A percentile compares a stretch with the other conserved stretches of the same genome.
phyloP scores from a whole-genome alignment of 2,888 invertebrate species.

The Eupithecia abbreviata region DNA sequence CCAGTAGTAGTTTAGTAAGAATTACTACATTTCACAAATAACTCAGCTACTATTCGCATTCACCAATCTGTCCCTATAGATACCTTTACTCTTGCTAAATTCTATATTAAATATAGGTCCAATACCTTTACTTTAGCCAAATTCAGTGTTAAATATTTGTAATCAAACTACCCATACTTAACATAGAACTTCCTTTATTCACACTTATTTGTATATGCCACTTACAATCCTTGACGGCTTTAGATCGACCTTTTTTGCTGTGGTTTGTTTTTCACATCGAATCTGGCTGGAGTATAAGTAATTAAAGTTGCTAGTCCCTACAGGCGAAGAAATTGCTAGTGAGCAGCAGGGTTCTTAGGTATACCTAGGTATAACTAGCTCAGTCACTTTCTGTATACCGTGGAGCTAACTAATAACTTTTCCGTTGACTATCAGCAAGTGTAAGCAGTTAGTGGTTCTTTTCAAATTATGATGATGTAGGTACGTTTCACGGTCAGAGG shows the following conservation, averaged over 20 bases:
- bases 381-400: neutral
- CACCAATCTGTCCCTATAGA: slow-evolving; percentile 3
- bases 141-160: too few relatives aligned
- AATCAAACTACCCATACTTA: too few relatives aligned
- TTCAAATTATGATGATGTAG: neutral
- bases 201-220: too few relatives aligned
- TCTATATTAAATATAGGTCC: too few relatives aligned
- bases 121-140: too few relatives aligned
- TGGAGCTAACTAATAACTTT: neutral
- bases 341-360: neutral
- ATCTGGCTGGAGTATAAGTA: neutral
- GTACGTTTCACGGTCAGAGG: neutral
- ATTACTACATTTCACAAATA: slow-evolving; percentile 23
- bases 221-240: too few relatives aligned
- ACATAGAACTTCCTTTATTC: too few relatives aligned
- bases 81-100: neutral
- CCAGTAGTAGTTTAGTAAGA: slow-evolving; percentile 22
- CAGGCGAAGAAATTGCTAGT: neutral
- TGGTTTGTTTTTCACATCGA: too few relatives aligned
- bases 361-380: neutral
- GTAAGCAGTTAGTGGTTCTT: neutral
- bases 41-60: slow-evolving; percentile 13
- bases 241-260: too few relatives aligned
- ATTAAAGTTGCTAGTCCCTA: neutral
- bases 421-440: neutral